These are phyloP conservation scores for Trematomus loennbergii DNA, from an alignment of 2,113 vertebrate species.

Conservation along the genomic window DNA sequence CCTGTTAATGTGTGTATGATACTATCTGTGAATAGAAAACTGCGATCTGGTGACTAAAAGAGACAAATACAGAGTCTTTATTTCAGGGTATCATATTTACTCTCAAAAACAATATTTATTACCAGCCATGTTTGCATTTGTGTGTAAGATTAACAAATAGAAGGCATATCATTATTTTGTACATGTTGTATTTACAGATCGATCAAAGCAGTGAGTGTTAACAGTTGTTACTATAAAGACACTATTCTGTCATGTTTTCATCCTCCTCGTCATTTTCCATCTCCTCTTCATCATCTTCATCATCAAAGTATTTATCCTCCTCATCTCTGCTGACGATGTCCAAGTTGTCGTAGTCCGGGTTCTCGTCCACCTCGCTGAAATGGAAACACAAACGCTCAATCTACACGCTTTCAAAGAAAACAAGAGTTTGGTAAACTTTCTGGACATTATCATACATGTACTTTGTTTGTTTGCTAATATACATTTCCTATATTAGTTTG, in stretches of 20 bases:
- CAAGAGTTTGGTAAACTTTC: not conserved
- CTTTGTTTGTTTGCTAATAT: too few relatives aligned
- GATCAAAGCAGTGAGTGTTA: not conserved
- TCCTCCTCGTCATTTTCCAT: conserved; percentile 46
- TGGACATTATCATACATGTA: not conserved
- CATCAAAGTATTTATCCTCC: conserved; percentile 92
- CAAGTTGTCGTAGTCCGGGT: conserved; percentile 93
- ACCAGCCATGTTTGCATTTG: not conserved
- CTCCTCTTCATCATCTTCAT: conserved; percentile 79
- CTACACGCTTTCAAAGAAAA: not conserved
- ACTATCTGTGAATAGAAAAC: not conserved
- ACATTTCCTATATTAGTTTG: not conserved
- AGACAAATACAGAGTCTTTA: not conserved
- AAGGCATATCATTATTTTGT: conserved; percentile 1
- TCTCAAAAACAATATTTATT: conserved; percentile 34
- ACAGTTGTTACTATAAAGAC: not conserved
- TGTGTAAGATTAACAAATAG: not conserved
- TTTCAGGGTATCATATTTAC: too few relatives aligned
- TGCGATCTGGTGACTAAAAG: not conserved
- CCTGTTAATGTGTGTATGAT: too few relatives aligned
- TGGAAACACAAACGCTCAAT: not conserved
- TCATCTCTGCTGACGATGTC: conserved; percentile 91
- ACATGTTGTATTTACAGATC: conserved; percentile 55
- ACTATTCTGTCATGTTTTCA: conserved; percentile 67
- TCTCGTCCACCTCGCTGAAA: conserved; percentile 90